A percentile compares a stretch with the other conserved stretches of the same genome.
Conservation (phyloP, 2,888 invertebrate genomes). For the Andrena minutula region DNA sequence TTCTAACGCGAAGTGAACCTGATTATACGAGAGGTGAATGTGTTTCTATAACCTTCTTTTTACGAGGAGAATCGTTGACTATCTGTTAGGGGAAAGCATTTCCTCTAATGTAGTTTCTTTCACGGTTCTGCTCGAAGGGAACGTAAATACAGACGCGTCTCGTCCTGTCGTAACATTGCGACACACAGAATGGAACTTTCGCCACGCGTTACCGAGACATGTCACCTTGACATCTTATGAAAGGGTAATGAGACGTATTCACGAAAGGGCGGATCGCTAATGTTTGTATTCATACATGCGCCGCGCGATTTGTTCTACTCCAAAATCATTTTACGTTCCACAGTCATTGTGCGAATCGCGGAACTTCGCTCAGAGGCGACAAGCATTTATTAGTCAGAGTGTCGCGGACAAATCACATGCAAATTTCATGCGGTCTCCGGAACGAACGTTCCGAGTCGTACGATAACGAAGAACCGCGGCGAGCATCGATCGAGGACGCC, state of each 20-base stretch:
- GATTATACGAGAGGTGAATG: background rate
- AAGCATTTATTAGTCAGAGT: too few relatives aligned
- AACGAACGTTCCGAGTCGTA: background rate
- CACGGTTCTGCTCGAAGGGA: background rate
- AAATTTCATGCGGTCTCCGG: background rate
- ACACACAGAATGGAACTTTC: slow-evolving; percentile 53
- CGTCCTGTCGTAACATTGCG: slow-evolving; percentile 41
- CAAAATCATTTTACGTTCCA: slow-evolving; percentile 1
- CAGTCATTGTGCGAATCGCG: background rate
- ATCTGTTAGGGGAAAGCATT: too few relatives aligned
- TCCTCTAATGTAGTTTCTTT: background rate
- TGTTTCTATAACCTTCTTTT: background rate
- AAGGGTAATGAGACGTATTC: slow-evolving; percentile 62
- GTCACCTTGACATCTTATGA: slow-evolving; percentile 52
- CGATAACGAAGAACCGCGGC: slow-evolving; percentile 6
- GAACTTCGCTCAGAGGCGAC: background rate
- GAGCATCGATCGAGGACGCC: slow-evolving; percentile 53
- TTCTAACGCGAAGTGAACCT: background rate
- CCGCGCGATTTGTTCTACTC: slow-evolving; percentile 3
- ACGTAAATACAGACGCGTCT: slow-evolving; percentile 20
- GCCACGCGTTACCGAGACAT: slow-evolving; percentile 24
- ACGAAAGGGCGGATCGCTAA: slow-evolving; percentile 34
- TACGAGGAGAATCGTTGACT: background rate
- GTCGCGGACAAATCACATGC: too few relatives aligned
- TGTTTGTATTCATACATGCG: slow-evolving; percentile 5